These are phyloP conservation scores for Rhagonycha lutea DNA, from an alignment of 2,888 invertebrate genomes.

Conservation along the genomic window DNA sequence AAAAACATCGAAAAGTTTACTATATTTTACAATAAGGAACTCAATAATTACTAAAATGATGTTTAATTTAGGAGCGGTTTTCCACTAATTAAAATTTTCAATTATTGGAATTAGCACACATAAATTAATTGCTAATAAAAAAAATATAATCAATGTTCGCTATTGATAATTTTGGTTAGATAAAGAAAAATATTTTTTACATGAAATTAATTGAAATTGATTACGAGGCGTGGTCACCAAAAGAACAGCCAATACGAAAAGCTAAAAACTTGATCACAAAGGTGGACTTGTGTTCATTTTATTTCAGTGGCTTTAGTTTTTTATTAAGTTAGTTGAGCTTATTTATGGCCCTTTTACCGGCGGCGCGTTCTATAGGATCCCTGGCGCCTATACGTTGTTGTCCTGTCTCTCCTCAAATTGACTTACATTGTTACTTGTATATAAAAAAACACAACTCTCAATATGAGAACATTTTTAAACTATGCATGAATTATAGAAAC, in stretches of 20 bases:
- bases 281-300: slow-evolving; percentile 39
- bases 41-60: neutral
- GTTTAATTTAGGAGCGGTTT: neutral
- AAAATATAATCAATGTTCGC: neutral
- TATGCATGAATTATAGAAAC: neutral
- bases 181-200: neutral
- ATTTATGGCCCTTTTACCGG: slow-evolving; percentile 51
- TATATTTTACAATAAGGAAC: neutral
- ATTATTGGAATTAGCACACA: neutral
- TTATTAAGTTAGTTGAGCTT: slow-evolving; percentile 42
- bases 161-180: neutral
- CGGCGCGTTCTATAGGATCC: slow-evolving; percentile 45
- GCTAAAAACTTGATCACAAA: slow-evolving; percentile 24
- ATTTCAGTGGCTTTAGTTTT: slow-evolving; percentile 39
- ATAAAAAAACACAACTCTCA: neutral
- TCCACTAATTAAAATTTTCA: neutral
- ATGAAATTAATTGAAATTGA: slow-evolving; percentile 19
- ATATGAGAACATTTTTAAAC: neutral
- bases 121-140: neutral
- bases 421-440: slow-evolving; percentile 25
- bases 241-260: slow-evolving; percentile 30
- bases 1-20: neutral
- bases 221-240: slow-evolving; percentile 26
- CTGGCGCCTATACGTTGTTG: slow-evolving; percentile 45
- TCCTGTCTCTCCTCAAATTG: slow-evolving; percentile 29